phyloP scores from a whole-genome alignment of 2,113 vertebrate genomes.

The Ivindomyrus marchei region DNA sequence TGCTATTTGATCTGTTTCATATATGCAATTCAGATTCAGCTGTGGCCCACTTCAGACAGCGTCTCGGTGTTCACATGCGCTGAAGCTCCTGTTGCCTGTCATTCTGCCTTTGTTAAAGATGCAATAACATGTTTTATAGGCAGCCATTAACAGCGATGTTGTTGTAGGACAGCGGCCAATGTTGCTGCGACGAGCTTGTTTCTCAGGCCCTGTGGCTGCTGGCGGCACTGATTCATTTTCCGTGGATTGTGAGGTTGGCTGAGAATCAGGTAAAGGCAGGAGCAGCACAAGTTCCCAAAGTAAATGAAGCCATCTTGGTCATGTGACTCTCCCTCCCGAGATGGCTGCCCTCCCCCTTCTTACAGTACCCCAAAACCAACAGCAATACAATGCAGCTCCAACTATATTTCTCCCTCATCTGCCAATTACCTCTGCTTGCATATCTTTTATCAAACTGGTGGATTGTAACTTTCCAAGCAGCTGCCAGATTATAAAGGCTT shows the following conservation, averaged over 20 bases:
- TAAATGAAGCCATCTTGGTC: not conserved
- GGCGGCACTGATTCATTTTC: not conserved
- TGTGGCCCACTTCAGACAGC: not conserved
- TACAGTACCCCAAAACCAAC: no score
- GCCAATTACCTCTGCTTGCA: not conserved
- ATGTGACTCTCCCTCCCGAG: not conserved
- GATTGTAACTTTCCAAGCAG: not conserved
- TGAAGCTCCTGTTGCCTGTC: not conserved
- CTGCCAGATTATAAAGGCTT: not conserved
- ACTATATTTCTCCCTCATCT: not conserved
- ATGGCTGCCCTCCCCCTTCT: not conserved
- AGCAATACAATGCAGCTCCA: not conserved
- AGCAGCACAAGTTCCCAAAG: not conserved
- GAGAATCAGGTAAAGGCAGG: not conserved
- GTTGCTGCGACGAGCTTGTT: not conserved
- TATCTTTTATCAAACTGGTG: not conserved
- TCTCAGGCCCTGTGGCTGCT: not conserved
- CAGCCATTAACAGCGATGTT: not conserved
- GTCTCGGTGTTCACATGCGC: not conserved
- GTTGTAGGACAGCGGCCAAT: not conserved
- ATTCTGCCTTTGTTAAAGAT: not conserved
- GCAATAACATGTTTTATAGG: not conserved
- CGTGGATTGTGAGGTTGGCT: not conserved
- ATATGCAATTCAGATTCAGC: not conserved
- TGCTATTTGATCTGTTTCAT: not conserved